Percentiles rank a stretch among this genome's conserved stretches.
Evolutionary conservation across 2,888 invertebrate genomes (phyloP).

Genomic region (Antitype chi): DNA sequence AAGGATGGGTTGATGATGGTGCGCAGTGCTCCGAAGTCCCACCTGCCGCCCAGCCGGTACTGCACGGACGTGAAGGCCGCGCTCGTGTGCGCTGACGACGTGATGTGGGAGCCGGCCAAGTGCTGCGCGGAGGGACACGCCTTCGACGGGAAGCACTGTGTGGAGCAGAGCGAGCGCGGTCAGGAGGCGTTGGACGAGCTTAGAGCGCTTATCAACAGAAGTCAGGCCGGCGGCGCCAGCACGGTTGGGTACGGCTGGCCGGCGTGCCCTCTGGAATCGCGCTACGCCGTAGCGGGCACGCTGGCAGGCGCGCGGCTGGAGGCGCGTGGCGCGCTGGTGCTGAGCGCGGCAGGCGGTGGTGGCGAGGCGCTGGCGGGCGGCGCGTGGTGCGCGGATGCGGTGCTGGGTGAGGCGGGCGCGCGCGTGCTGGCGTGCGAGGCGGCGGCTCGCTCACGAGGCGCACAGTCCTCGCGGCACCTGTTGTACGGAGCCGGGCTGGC

Average conservation of each 20-base stretch:
- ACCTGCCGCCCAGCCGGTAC: slow-evolving; percentile 91
- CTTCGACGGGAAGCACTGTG: slow-evolving; percentile 90
- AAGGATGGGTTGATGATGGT: slow-evolving; percentile 92
- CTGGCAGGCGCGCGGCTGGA: slow-evolving; percentile 87
- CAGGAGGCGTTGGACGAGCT: slow-evolving; percentile 80
- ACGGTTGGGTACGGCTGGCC: slow-evolving; percentile 90
- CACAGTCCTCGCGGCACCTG: slow-evolving; percentile 92
- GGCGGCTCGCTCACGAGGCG: slow-evolving; percentile 82
- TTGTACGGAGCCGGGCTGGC: slow-evolving; percentile 95
- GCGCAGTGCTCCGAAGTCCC: slow-evolving; percentile 81
- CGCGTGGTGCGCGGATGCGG: slow-evolving; percentile 90
- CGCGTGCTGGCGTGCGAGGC: slow-evolving; percentile 89
- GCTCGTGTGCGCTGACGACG: slow-evolving; percentile 91
- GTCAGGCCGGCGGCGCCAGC: slow-evolving; percentile 79
- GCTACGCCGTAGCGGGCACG: slow-evolving; percentile 91
- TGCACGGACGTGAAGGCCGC: slow-evolving; percentile 93
- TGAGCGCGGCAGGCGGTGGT: slow-evolving; percentile 72
- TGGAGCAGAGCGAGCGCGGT: slow-evolving; percentile 78
- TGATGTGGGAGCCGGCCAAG: slow-evolving; percentile 88
- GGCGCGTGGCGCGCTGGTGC: slow-evolving; percentile 89
- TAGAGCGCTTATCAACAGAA: slow-evolving; percentile 76
- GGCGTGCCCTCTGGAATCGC: slow-evolving; percentile 85
- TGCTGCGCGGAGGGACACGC: slow-evolving; percentile 92
- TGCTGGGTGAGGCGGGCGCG: slow-evolving; percentile 78
- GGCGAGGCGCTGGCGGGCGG: slow-evolving; percentile 83